Evolutionary conservation across 2,888 invertebrate species (phyloP), one percentile per base, ranked within the genome.

Genomic region (Anaspis maculata): DNA sequence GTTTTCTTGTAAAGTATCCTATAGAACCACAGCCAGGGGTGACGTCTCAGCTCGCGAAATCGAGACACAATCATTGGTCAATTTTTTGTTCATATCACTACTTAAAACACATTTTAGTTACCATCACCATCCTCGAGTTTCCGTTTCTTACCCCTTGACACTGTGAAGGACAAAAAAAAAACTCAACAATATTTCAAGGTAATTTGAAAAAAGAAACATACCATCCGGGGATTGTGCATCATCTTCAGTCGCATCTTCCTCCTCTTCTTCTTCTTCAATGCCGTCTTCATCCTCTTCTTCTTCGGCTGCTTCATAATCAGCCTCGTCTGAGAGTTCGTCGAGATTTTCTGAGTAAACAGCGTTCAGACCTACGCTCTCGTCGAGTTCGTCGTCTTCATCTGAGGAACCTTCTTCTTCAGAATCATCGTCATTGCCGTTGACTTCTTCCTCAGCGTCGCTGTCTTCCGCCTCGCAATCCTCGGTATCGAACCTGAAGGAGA

Each of bases 401-500:
- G 37, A 42, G 13, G 28, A 35, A 12, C 31, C 42, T 15, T 32
- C 48, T 9, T 48, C 45, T 22, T 45, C 69, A 52, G 72, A 73
- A 51, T 77, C 81, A 43, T 77, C 83, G 49, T 83, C 83, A 53
- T 83, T 83, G 45, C 83, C 84, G 57, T 84, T 83, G 3, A 75
- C 83, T 54, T 87, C 88, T 44, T 86, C 87, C 39, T 74, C 76
- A 30, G 79, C 83, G 13, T 84, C 85, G 57, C 79, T 83, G 50
- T 83, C 86, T 45, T 84, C 86, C 23, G 77, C 83, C 60, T 89
- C 89, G 49, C 78, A 75, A 49, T 89, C 89, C 25, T 85, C 79
- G 44, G 77, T 76, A 57, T 85, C 84, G 57, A 75, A 77, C 37
- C 85, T 75, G 32, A 38, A 63, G 9, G 19, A 19, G 9, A n/a